Base-by-base conservation (phyloP, 2,113 vertebrate species). In the Speoplatyrhinus poulsoni region DNA sequence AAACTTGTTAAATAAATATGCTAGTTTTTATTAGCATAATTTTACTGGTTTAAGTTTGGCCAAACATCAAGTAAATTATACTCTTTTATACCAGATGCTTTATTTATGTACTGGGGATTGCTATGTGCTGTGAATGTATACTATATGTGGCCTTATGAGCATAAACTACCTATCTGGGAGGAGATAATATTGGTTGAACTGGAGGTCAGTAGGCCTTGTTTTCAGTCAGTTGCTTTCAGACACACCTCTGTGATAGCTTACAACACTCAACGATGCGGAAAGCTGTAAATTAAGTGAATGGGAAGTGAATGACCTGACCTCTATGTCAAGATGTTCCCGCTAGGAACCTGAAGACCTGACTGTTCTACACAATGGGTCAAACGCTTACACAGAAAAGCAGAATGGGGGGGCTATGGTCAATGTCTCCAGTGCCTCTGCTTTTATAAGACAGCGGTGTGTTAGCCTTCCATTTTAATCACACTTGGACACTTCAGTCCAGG, bases 111-210 rank as follows among this genome's bases (percentile, higher is more conserved):
- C 77, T 71, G 79, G 69, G 78, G 62, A 73, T 81, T 67, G 72
- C 54, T 69, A 52, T 64, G 73, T 73, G 74, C 50, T 58, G 80
- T 88, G 85, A 89, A 91, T 87, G 77, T 78, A 73, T 87, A 86
- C 72, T 65, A 78, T 69, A 36, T 2, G 2, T 12, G 26, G 80
- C 19, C 69, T 67, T 59, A 67, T 78, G 81, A 85, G 77, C 75
- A 48, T 65, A 57, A 65, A 56, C 78, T 81, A 74, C 41, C 67
- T 67, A 15, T 53, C 62, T 62, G 26, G 54, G 12, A 62, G 70
- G 66, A 62, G 46, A 64, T n/a, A 71, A 75, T 63, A 64, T 69
- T 62, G 55, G 73, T 60, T 77, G 76, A 69, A 83, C 69, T 70
- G 62, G 72, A 82, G 83, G 84, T 81, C 84, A 82, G 26, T 6